Base-by-base conservation (phyloP, 1,140 invertebrate species). In the Pinna nobilis region DNA sequence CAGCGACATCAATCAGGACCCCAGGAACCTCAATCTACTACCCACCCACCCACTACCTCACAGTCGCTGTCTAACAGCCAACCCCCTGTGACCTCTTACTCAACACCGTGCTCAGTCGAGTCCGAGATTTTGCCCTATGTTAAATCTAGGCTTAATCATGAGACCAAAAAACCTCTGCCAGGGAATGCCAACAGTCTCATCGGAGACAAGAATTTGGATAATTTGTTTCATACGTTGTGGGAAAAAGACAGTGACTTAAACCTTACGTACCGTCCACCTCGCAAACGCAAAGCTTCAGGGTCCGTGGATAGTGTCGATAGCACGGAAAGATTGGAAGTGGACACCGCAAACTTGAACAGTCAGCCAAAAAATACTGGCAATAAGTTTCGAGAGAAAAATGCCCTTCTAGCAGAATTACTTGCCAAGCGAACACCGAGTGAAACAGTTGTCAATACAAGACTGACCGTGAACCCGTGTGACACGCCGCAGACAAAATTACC, bases 321-420 rank as follows among this genome's bases (percentile, higher is more conserved):
- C 57, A 84, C 81, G 1, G 82, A 83, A 20, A 50, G 68, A 51
- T 35, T 70, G 5, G 84, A 85, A 28, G 70, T 57, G 15, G 83
- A 83, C n/a, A 70, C 78, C 23, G 73, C 70, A 18, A 76, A 70
- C 20, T 57, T 74, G 20, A 60, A 69, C 13, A 64, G 70, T 47
- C 71, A 61, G 7, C 57, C 64, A 33, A 50, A 49, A 23, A 44
- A 72, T n/a, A 70, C 72, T 41, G 74, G 72, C 39, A 79, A 75
- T 33, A 76, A 63, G 60, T 70, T 89, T 23, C 94, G 93, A 87
- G 92, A 95, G 85, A 94, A 93, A 82, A 98, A 98, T 88, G 93
- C 94, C 80, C 95, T 97, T 92, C 90, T 97, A 73, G 95, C 95
- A 13, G 93, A 93, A 51, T 87, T 97, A 66, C 88, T 97, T 80